Evolutionary conservation across 2,113 vertebrate genomes (phyloP).

Genomic region (Heliornis fulica): DNA sequence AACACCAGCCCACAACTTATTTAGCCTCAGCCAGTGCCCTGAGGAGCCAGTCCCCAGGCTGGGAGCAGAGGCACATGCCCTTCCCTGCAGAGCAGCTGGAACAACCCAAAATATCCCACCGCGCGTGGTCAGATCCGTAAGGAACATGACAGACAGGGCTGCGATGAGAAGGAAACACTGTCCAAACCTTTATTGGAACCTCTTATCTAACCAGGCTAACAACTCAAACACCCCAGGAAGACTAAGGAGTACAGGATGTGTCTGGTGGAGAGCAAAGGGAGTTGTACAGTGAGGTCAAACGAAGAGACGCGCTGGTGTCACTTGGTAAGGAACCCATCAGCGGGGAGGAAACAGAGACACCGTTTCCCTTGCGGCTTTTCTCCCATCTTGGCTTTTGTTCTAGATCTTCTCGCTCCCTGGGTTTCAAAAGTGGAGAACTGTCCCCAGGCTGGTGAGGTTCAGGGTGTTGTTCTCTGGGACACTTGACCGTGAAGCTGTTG

Average conservation of each 20-base stretch:
- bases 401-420: neutral
- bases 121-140: neutral
- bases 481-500: neutral
- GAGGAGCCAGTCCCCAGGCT: neutral
- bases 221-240: conserved; percentile 67
- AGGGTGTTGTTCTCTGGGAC: neutral
- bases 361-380: rapidly evolving
- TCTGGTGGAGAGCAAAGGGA: conserved; percentile 17
- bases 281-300: neutral
- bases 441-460: neutral
- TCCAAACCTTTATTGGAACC: conserved; percentile 52
- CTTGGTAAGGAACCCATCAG: neutral
- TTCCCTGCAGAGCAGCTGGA: neutral
- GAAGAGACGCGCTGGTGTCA: neutral
- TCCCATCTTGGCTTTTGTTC: neutral
- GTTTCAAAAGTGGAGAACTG: neutral
- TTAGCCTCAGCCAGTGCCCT: neutral
- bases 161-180: conserved; percentile 8
- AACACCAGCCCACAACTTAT: neutral
- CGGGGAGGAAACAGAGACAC: neutral
- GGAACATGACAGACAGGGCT: neutral
- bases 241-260: conserved; percentile 53
- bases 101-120: neutral
- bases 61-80: neutral
- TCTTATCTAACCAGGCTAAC: conserved; percentile 69